Base-by-base conservation (phyloP, 2,888 invertebrate species). In the Pegoplata infirma region DNA sequence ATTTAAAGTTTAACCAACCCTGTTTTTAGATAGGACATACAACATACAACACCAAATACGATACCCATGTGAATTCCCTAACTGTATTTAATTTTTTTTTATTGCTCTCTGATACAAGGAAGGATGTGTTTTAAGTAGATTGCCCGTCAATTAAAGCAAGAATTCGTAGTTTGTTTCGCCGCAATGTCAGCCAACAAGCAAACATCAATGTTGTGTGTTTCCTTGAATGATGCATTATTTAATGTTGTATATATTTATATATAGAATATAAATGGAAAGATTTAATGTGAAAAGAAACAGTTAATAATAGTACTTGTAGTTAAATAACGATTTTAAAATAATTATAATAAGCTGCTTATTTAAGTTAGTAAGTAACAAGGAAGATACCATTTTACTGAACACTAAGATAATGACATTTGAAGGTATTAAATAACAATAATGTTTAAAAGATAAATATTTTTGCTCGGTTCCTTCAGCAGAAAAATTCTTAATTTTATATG, bases 321-420 rank as follows among this genome's bases (percentile, higher is more conserved):
- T 56, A 68, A 61, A 55, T 25, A 47, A 55, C 14, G 12, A 61
- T 61, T 67, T 32, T 23, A 47, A 2, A 17, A 44, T 51, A 63
- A 59, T 69, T 40, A 32, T 14, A 25, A 32, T 44, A 59, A 67
- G 17, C 47, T 56, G 55, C 44, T 72, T 63, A n/a, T 67, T 40
- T 8, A 67, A 51, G n/a, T 19, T 25, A 49, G 44, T 8, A 21
- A n/a, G n/a, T n/a, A n/a, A n/a, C n/a, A n/a, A n/a, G n/a, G n/a
- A n/a, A n/a, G n/a, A n/a, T n/a, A n/a, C n/a, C n/a, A n/a, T n/a
- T n/a, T n/a, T n/a, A 49, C 49, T 47, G 6, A 10, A n/a, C n/a
- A n/a, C n/a, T n/a, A n/a, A n/a, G n/a, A n/a, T n/a, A n/a, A n/a
- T n/a, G n/a, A n/a, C n/a, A n/a, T n/a, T n/a, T n/a, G n/a, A n/a